Conservation (phyloP, 1,140 invertebrate species). For the Drosophila mauritiana region DNA sequence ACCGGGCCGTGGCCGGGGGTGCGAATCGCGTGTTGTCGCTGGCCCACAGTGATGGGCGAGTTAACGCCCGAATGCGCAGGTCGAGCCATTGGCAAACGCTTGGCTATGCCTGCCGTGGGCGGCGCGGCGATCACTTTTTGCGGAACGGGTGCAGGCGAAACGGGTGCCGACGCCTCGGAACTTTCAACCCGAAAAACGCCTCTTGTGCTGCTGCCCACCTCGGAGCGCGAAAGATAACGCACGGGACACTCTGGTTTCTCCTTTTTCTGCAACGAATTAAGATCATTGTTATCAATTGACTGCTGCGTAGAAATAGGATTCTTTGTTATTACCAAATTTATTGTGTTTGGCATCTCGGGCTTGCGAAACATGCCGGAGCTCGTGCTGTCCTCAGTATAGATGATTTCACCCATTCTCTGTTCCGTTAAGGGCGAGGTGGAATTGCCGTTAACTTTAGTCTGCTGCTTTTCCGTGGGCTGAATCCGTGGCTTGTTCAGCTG, state of each 20-base stretch:
- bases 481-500: constrained; percentile 73
- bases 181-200: constrained; percentile 72
- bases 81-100: constrained; percentile 45
- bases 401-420: constrained; percentile 76
- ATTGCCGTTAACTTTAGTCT: constrained; percentile 65
- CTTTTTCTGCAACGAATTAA: constrained; percentile 49
- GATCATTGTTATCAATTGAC: neutral
- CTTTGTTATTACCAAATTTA: constrained; percentile 41
- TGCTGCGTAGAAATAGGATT: neutral
- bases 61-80: constrained; percentile 30
- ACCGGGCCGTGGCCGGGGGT: constrained; percentile 38
- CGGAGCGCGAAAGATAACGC: constrained; percentile 71
- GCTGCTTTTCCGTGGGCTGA: constrained; percentile 36
- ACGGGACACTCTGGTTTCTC: constrained; percentile 70
- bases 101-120: constrained; percentile 7
- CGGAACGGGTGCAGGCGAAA: constrained; percentile 18
- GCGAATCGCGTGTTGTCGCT: constrained; percentile 63
- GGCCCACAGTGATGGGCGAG: constrained; percentile 59
- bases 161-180: constrained; percentile 16
- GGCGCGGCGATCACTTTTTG: constrained; percentile 33
- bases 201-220: constrained; percentile 54
- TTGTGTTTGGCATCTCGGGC: constrained; percentile 69
- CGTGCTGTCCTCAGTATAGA: constrained; percentile 79
- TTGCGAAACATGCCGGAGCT: constrained; percentile 80
- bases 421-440: constrained; percentile 33